These are phyloP conservation scores for Odontomyia ornata DNA, from an alignment of 2,888 invertebrate species.

Conservation along the genomic window DNA sequence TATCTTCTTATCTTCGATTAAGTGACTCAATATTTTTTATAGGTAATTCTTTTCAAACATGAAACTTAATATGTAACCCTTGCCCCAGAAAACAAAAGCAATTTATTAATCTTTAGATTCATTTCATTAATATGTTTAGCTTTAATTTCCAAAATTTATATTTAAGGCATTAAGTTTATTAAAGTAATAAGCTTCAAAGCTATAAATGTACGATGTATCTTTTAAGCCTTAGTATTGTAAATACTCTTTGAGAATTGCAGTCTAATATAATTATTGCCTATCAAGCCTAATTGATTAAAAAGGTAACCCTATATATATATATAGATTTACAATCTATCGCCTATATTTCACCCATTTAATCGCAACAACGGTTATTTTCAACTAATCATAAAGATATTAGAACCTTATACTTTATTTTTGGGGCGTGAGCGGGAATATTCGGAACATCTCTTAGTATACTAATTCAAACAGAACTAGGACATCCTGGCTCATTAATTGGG, in stretches of 20 bases:
- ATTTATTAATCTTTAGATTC: conserved; percentile 55
- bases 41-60: conserved; percentile 66
- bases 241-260: conserved; percentile 70
- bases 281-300: conserved; percentile 68
- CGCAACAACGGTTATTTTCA: conserved; percentile 74
- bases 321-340: conserved; percentile 75
- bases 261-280: conserved; percentile 70
- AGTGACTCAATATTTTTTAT: conserved; percentile 65
- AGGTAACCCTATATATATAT: conserved; percentile 66
- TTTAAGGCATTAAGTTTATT: conserved; percentile 69
- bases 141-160: conserved; percentile 54
- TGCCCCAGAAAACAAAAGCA: conserved; percentile 52
- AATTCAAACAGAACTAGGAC: conserved; percentile 77
- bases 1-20: conserved; percentile 69
- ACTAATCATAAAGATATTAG: conserved; percentile 57
- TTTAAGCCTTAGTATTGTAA: conserved; percentile 69
- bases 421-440: conserved; percentile 74
- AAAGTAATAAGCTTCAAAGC: conserved; percentile 74
- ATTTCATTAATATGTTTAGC: conserved; percentile 57
- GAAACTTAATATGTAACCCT: conserved; percentile 62
- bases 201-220: conserved; percentile 66
- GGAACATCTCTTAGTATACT: conserved; percentile 75
- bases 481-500: conserved; percentile 72
- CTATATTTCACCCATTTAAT: conserved; percentile 71
- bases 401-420: conserved; percentile 66